Conservation (phyloP, 2,113 vertebrate species). For the Lethenteron camtschaticum region DNA sequence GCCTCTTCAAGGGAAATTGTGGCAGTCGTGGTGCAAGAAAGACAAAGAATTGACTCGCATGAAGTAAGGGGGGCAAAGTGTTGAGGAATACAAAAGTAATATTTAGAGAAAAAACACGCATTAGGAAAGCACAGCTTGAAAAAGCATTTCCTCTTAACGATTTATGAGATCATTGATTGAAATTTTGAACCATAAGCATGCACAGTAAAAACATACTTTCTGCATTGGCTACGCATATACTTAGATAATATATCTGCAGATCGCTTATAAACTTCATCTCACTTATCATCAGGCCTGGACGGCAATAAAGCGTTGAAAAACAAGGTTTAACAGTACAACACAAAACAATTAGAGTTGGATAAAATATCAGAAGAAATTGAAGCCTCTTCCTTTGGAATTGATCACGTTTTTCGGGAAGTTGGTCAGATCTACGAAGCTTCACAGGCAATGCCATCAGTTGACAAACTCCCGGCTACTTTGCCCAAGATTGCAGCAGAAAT, state of each 20-base stretch:
- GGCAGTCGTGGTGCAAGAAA: constrained; percentile 15
- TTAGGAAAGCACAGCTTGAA: neutral
- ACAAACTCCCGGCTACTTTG: neutral
- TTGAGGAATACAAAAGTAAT: neutral
- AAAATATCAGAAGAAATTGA: constrained; percentile 8
- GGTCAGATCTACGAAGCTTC: constrained; percentile 39
- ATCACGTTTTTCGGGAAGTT: constrained; percentile 41
- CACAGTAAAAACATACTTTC: neutral
- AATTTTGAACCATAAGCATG: no score
- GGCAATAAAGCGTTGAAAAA: neutral
- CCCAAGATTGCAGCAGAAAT: constrained; percentile 21
- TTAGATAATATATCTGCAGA: neutral
- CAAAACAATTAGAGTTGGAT: neutral
- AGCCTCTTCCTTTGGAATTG: constrained; percentile 27
- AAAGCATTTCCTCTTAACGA: no score
- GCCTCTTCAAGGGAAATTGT: constrained; percentile 12
- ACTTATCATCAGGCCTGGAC: neutral
- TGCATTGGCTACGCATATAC: neutral
- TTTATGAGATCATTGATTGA: no score
- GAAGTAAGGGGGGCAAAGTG: neutral
- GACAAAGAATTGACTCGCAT: constrained; percentile 12
- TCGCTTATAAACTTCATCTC: constrained; percentile 8
- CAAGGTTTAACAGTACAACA: no score
- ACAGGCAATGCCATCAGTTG: constrained; percentile 11
- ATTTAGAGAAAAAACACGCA: neutral